Evolutionary conservation across 2,113 vertebrate genomes (phyloP).

Genomic region (Thermophis baileyi): DNA sequence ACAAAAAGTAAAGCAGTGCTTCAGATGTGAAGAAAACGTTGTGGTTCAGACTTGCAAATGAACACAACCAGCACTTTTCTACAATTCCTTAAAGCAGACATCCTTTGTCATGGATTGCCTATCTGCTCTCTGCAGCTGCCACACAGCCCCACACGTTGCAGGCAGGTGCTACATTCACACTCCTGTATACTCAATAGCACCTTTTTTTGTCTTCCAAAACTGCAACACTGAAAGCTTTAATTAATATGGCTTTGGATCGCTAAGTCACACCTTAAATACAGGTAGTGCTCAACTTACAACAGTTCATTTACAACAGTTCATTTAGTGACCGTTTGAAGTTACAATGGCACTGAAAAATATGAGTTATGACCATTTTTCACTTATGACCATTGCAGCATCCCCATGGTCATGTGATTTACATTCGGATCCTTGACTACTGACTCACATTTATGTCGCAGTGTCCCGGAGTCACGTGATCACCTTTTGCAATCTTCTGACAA

Average conservation of each 20-base stretch:
- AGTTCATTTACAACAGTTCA: too few relatives aligned
- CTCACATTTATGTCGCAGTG: too few relatives aligned
- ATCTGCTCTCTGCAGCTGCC: background rate
- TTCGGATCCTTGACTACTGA: too few relatives aligned
- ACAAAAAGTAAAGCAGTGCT: background rate
- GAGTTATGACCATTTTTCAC: too few relatives aligned
- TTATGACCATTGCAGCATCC: too few relatives aligned
- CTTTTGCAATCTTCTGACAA: too few relatives aligned
- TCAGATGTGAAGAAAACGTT: background rate
- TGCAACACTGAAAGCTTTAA: background rate
- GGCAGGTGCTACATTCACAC: background rate
- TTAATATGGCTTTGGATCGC: background rate
- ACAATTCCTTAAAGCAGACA: background rate
- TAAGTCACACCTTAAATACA: background rate
- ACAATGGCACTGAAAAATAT: too few relatives aligned
- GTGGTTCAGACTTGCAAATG: background rate
- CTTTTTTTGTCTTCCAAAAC: background rate
- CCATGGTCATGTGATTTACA: too few relatives aligned
- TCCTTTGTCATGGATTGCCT: background rate
- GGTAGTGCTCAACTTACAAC: too few relatives aligned
- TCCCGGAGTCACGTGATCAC: too few relatives aligned
- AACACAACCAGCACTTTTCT: background rate
- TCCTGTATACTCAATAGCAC: background rate
- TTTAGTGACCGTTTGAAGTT: too few relatives aligned
- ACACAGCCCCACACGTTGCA: background rate